Evolutionary conservation across 2,888 invertebrate species (phyloP), one percentile per base, ranked within the genome.

Genomic region (Apamea monoglypha): DNA sequence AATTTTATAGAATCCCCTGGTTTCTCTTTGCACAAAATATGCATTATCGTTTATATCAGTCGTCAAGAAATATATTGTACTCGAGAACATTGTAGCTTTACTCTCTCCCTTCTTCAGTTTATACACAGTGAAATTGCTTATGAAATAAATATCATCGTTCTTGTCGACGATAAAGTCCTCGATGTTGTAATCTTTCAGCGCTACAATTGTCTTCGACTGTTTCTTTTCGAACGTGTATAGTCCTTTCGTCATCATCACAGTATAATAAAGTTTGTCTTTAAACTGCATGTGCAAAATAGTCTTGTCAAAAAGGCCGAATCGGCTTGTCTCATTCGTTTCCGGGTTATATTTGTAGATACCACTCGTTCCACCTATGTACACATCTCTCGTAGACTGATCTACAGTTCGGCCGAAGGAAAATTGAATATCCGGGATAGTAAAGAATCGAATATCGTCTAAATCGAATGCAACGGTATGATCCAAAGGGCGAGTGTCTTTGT

Each of bases 91-190:
- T 32, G 84, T 87, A 0, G 92, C 88, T 32, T 84, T 88, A 29
- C 89, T 92, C n/a, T 90, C 91, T 67, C 92, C 93, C 32, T 93
- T 94, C 84, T 89, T 94, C 47, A 95, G 83, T 73, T 92, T 89
- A 81, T 93, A 95, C 40, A 94, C 87, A 6, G 90, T 91, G 0
- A 88, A 91, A 64, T 94, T 90, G n/a, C 92, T 93, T 88, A 93
- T 87, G 72, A 96, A 95, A 81, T 95, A 96, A 32, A 95, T 91
- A 77, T 96, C 94, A 8, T 92, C 92, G 18, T 82, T 85, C 82
- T 92, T 92, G 84, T 95, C 96, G 56, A 96, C 87, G 8, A 95
- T 91, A 66, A 96, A 96, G 86, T 96, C 95, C 74, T 96, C 95
- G 61, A 96, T 93, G 47, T 88, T 89, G 74, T 90, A 95, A 75